These are phyloP conservation scores for Drosophila anomelani DNA, from an alignment of 2,888 invertebrate species.

Conservation along the genomic window DNA sequence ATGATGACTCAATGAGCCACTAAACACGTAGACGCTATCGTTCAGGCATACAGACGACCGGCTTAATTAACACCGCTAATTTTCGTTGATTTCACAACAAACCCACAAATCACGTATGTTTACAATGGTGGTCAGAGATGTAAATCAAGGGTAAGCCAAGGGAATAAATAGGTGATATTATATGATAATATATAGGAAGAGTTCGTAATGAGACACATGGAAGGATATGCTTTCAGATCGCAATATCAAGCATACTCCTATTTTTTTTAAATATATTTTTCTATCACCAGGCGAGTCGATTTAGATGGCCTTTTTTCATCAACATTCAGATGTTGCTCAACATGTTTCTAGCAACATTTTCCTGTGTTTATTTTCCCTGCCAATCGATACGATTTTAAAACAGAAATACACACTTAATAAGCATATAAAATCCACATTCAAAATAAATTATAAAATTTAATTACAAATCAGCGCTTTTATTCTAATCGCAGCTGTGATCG, in stretches of 20 bases:
- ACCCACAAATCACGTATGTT: constrained; percentile 17
- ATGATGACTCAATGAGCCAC: constrained; percentile 40
- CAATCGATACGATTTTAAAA: neutral
- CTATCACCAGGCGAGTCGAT: too few relatives aligned
- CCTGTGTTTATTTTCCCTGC: neutral
- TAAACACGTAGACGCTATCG: constrained; percentile 37
- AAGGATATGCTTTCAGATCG: neutral
- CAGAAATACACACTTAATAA: neutral
- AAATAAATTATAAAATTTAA: neutral
- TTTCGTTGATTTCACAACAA: constrained; percentile 39
- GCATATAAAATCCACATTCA: neutral
- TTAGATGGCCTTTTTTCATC: neutral
- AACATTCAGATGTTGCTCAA: neutral
- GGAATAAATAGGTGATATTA: neutral
- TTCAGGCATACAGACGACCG: constrained; percentile 24
- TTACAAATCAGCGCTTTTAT: neutral
- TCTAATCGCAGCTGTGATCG: neutral
- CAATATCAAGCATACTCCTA: too few relatives aligned
- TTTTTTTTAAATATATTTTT: too few relatives aligned
- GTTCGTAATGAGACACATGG: neutral
- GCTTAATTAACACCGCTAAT: constrained; percentile 33
- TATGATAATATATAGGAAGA: neutral
- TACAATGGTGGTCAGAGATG: constrained; percentile 1
- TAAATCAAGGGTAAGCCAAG: neutral
- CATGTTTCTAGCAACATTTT: neutral